These are phyloP conservation scores for Podarcis muralis DNA, from an alignment of 2,113 vertebrate species.

Conservation along the genomic window DNA sequence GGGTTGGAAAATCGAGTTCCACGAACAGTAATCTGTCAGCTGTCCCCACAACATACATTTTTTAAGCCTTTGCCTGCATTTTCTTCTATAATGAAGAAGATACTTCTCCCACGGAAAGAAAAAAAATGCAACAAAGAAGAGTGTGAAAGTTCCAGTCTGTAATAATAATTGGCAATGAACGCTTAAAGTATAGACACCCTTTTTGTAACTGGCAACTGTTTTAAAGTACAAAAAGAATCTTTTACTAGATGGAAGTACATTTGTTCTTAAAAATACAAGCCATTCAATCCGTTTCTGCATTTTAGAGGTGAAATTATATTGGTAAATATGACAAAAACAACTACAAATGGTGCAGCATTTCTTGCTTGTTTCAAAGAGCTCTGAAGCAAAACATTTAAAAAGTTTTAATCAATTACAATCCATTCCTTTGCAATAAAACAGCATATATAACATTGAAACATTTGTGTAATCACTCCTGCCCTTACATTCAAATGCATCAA, in stretches of 20 bases:
- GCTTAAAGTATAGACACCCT: constrained; percentile 53
- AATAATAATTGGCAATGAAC: constrained; percentile 75
- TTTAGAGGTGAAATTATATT: constrained; percentile 13
- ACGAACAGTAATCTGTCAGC: constrained; percentile 93
- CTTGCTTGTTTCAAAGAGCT: constrained; percentile 31
- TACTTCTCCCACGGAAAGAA: constrained; percentile 73
- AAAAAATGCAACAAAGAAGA: constrained; percentile 74
- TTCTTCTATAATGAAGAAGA: constrained; percentile 90
- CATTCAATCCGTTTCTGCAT: constrained; percentile 10
- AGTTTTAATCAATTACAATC: constrained; percentile 10
- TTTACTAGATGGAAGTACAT: constrained; percentile 31
- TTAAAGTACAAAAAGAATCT: constrained; percentile 3
- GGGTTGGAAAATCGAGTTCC: constrained; percentile 96
- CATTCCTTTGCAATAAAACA: constrained; percentile 53
- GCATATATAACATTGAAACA: constrained; percentile 46
- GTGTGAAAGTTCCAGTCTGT: constrained; percentile 53
- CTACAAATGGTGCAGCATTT: constrained; percentile 32
- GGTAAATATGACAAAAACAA: constrained; percentile 47
- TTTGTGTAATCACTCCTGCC: constrained; percentile 50
- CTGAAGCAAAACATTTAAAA: constrained; percentile 45
- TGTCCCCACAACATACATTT: constrained; percentile 99
- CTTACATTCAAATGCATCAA: constrained; percentile 43
- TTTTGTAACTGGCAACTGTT: constrained; percentile 30
- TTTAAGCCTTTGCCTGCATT: constrained; percentile 92
- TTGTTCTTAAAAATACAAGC: constrained; percentile 15